These are phyloP conservation scores for Siniperca undulata DNA, from an alignment of 2,797 vertebrate species.

Conservation along the genomic window DNA sequence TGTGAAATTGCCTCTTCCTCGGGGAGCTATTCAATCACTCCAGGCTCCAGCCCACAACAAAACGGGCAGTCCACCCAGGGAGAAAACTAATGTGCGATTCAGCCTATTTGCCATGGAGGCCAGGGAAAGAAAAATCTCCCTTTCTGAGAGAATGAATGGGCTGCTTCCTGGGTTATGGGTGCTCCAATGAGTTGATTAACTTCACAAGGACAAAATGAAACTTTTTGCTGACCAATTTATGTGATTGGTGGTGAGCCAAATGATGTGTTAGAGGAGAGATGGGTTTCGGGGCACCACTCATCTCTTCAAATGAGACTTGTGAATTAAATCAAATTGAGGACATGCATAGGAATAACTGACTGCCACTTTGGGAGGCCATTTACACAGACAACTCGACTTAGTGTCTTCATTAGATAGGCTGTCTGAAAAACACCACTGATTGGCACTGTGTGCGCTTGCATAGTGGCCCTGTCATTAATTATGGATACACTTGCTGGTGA, in stretches of 20 bases:
- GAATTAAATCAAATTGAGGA: constrained; percentile 76
- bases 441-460: constrained; percentile 75
- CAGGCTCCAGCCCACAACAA: constrained; percentile 72
- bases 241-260: constrained; percentile 68
- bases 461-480: constrained; percentile 75
- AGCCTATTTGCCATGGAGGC: constrained; percentile 72
- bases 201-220: constrained; percentile 81
- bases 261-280: constrained; percentile 58
- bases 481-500: constrained; percentile 67
- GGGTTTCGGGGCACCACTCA: constrained; percentile 64
- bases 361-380: constrained; percentile 71
- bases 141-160: constrained; percentile 67
- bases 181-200: constrained; percentile 78
- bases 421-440: constrained; percentile 75
- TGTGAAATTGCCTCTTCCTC: constrained; percentile 80
- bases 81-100: constrained; percentile 74
- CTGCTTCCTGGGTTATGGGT: constrained; percentile 64
- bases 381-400: constrained; percentile 66
- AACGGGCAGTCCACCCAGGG: constrained; percentile 62
- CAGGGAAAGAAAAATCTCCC: constrained; percentile 69
- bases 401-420: constrained; percentile 74
- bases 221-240: constrained; percentile 76
- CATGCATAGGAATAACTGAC: constrained; percentile 77
- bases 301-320: constrained; percentile 64
- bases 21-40: constrained; percentile 83